Base-by-base conservation (phyloP, 2,888 invertebrate species). In the Mimumesa dahlbomi region DNA sequence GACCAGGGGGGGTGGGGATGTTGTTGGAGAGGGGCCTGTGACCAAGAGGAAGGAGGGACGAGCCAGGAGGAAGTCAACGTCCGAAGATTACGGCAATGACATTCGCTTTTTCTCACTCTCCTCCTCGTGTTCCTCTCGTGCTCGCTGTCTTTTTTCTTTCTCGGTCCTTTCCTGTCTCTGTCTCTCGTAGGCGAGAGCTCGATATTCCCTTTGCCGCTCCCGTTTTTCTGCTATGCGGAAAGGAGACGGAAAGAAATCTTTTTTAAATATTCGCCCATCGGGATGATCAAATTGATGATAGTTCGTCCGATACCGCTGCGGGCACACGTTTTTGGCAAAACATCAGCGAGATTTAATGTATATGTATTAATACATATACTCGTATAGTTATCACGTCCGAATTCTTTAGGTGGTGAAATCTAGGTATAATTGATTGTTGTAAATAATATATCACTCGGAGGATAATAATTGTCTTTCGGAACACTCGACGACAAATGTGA, bases 81-180 rank as follows among this genome's bases (percentile, higher is more conserved):
- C 89, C 89, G 88, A 88, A 88, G 88, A 88, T 89, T 89, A 88
- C 89, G 88, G 87, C 89, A 89, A 89, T 89, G 89, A 89, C 89
- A 89, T 88, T 89, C 89, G 87, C 88, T 88, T 89, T 89, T 89
- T 89, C 85, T 88, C 85, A 84, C 83, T 85, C 84, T 82, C 79
- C 82, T 81, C 82, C 79, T 80, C 78, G 79, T 82, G 79, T 80
- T 83, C 76, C 81, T 79, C 78, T 75, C 73, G 63, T 64, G 64
- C 69, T 74, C 73, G 76, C 70, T 75, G 73, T 67, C 71, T 73
- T 75, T 75, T 79, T 73, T 65, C 45, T 53, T 64, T 22, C 29
- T 19, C 21, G 18, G 25, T 50, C 31, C 11, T 25, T 31, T 14
- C 25, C 9, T 52, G 50, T 62, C 61, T 68, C 43, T 50, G 53